phyloP scores from a whole-genome alignment of 2,113 vertebrate genomes.

The Nothocercus nigrocapillus region DNA sequence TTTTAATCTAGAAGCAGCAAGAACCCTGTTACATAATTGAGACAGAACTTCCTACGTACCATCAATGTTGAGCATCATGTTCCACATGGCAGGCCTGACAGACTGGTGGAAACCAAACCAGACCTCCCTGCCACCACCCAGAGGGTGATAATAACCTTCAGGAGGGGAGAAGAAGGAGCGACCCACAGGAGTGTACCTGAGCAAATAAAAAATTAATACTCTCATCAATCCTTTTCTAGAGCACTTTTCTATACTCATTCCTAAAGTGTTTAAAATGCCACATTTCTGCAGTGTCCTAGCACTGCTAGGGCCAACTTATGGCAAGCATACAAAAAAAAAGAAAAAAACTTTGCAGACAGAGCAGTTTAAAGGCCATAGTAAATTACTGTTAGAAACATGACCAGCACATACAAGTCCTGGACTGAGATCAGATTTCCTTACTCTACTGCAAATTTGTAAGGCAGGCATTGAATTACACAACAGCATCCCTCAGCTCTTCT shows the following conservation, averaged over 20 bases:
- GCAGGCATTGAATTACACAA: slow-evolving; percentile 36
- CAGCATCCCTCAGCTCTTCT: slow-evolving; percentile 3
- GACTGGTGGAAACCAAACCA: slow-evolving; percentile 99
- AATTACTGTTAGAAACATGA: slow-evolving; percentile 42
- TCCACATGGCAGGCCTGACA: slow-evolving; percentile 98
- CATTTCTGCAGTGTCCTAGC: not conserved
- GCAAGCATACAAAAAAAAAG: not conserved
- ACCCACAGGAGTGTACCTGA: slow-evolving; percentile 96
- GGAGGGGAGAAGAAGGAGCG: slow-evolving; percentile 98
- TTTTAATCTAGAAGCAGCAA: slow-evolving; percentile 18
- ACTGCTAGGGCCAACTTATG: not conserved
- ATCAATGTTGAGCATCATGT: slow-evolving; percentile 99
- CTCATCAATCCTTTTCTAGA: not conserved
- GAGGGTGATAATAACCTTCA: slow-evolving; percentile 98
- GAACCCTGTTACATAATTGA: not conserved
- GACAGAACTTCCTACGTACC: slow-evolving; percentile 76
- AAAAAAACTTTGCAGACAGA: not conserved
- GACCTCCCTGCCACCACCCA: slow-evolving; percentile 96
- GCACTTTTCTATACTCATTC: not conserved
- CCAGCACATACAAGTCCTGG: not conserved
- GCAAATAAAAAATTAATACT: not conserved
- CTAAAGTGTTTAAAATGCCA: not conserved
- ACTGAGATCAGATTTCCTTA: slow-evolving; percentile 55
- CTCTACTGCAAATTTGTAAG: slow-evolving; percentile 43
- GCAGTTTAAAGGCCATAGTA: not conserved